phyloP scores from a whole-genome alignment of 2,888 invertebrate genomes.

The Alviniconcha strummeri region DNA sequence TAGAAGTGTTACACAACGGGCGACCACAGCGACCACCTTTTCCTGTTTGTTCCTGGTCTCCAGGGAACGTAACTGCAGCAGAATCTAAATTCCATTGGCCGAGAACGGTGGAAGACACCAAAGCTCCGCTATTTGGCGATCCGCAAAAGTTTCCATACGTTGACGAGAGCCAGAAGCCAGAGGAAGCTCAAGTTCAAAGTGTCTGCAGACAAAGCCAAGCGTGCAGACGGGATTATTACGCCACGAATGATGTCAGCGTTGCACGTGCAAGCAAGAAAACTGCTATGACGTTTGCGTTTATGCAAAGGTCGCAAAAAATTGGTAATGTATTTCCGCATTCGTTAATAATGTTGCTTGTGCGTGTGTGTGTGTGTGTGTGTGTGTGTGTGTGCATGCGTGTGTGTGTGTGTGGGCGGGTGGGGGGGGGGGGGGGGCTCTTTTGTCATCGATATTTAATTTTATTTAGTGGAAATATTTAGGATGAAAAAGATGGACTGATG shows the following conservation, averaged over 20 bases:
- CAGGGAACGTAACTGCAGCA: too few species aligned
- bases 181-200: conserved; percentile 1
- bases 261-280: conserved; percentile 88
- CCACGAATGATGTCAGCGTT: conserved; percentile 88
- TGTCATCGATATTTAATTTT: too few species aligned
- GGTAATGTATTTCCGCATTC: conserved; percentile 23
- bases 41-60: too few species aligned
- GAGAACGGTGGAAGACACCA: conserved; percentile 30
- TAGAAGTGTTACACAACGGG: too few species aligned
- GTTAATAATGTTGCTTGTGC: too few species aligned
- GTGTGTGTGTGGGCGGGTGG: background rate
- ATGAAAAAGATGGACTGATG: too few species aligned
- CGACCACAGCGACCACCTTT: too few species aligned
- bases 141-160: conserved; percentile 34
- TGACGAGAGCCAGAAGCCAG: conserved; percentile 4
- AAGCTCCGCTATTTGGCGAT: conserved; percentile 34
- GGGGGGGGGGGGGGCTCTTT: too few species aligned
- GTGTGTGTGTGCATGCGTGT: background rate
- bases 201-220: conserved; percentile 38
- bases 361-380: background rate
- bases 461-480: too few species aligned
- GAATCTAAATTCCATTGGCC: conserved; percentile 42
- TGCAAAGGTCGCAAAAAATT: conserved; percentile 37
- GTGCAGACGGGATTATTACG: conserved; percentile 90
- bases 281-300: conserved; percentile 28